phyloP scores from a whole-genome alignment of 2,888 invertebrate species.

The Eupithecia inturbata region DNA sequence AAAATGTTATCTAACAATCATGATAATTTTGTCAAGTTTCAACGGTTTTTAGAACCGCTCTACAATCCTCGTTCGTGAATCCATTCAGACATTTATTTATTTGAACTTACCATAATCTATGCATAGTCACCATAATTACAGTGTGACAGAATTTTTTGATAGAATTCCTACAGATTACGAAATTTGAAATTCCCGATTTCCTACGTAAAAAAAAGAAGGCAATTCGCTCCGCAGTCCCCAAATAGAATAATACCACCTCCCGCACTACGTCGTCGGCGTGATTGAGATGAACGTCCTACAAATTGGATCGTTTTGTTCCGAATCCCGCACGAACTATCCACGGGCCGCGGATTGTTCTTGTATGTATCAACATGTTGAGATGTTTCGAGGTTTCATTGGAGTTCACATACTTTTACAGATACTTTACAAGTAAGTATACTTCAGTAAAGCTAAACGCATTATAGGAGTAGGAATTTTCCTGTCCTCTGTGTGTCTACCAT shows the following conservation, averaged over 20 bases:
- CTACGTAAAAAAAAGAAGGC: not conserved
- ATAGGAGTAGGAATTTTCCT: too few species aligned
- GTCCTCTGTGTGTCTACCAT: too few species aligned
- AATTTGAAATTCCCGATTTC: not conserved
- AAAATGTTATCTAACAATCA: too few species aligned
- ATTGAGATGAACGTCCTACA: conserved; percentile 41
- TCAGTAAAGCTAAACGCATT: not conserved
- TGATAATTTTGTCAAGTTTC: too few species aligned
- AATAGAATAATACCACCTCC: not conserved
- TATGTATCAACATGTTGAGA: conserved; percentile 30
- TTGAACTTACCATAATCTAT: too few species aligned
- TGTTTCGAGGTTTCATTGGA: not conserved
- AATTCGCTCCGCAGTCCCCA: not conserved
- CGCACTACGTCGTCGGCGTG: not conserved
- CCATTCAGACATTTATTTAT: too few species aligned
- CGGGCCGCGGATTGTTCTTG: conserved; percentile 17
- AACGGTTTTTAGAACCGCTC: too few species aligned
- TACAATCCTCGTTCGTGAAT: too few species aligned
- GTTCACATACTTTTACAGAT: not conserved
- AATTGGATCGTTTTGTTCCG: conserved; percentile 45
- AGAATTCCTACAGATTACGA: too few species aligned
- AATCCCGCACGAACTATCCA: conserved; percentile 26
- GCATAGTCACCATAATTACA: too few species aligned
- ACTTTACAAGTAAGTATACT: not conserved
- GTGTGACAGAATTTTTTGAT: too few species aligned